Evolutionary conservation across 2,888 invertebrate genomes (phyloP), one percentile per base, ranked within the genome.

Genomic region (Chrysina gloriosa): DNA sequence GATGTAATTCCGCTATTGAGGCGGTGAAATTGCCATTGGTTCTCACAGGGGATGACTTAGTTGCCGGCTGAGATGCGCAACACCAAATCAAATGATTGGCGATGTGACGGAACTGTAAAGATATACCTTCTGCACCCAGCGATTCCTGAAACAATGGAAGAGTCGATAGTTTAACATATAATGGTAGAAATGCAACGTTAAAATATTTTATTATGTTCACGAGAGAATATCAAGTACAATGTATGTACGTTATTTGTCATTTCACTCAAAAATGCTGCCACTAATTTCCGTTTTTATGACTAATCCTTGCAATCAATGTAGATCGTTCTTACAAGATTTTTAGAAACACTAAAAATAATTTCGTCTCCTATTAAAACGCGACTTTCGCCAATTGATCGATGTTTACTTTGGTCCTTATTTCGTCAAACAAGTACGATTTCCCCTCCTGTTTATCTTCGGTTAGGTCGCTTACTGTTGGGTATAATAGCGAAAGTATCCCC

Each of bases 101-200:
- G 58, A 96, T 94, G 75, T 95, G 93, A 0, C 95, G 88, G 84
- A 95, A 93, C 82, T 96, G 95, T 36, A 96, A 84, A 2, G 93
- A 94, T 23, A 92, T 91, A 0, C 93, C 94, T 83, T 95, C 95
- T 9, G 92, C 91, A 21, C 92, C 92, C 67, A 96, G 86, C 5
- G 91, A 87, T 75, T 89, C 90, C 92, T 92, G 84, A n/a, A 81
- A 78, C 7, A 50, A 50, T 29, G 29, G 4, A 4, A 36, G 36
- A 36, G 36, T 11, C 14, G 36, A 14, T 14, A 36, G n/a, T 36
- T 36, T n/a, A n/a, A 36, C n/a, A 9, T 36, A n/a, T n/a, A n/a
- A n/a, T n/a, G n/a, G 7, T 29, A 5, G 5, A 29, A 29, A 5
- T 29, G 7, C 29, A 29, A 29, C 29, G 7, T 29, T 4, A 7